Conservation (phyloP, 2,888 invertebrate genomes). For the Eristalinus sepulchralis region DNA sequence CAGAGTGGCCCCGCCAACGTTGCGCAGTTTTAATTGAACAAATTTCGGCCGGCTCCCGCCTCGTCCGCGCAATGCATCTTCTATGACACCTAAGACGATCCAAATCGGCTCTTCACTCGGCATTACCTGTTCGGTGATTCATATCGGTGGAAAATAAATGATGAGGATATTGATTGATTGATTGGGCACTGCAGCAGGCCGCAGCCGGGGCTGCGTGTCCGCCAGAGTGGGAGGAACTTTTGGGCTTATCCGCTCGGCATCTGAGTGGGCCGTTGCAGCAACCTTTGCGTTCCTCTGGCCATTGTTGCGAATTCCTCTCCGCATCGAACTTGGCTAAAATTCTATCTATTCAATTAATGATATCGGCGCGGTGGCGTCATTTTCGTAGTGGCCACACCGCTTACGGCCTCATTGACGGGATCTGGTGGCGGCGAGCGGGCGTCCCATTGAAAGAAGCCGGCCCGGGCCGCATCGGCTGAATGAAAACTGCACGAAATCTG, state of each 20-base stretch:
- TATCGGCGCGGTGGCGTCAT: conserved; percentile 43
- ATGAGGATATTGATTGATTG: conserved; percentile 71
- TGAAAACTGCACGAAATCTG: conserved; percentile 71
- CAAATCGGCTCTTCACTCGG: conserved; percentile 24
- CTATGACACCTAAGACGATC: conserved; percentile 25
- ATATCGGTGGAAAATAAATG: conserved; percentile 44
- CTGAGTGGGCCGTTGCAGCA: conserved; percentile 62
- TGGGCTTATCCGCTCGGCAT: conserved; percentile 62
- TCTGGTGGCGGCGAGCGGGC: neutral
- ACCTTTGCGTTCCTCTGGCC: conserved; percentile 43
- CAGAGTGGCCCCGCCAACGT: neutral
- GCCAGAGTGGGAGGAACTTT: conserved; percentile 58
- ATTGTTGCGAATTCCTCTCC: conserved; percentile 31
- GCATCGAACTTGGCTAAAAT: conserved; percentile 30
- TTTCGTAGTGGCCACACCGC: conserved; percentile 9
- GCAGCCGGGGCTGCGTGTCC: conserved; percentile 11
- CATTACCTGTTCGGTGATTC: conserved; percentile 29
- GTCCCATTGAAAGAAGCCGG: conserved; percentile 61
- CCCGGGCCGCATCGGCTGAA: conserved; percentile 56
- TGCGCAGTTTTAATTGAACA: conserved; percentile 51
- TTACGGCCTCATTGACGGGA: conserved; percentile 20
- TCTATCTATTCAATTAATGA: conserved; percentile 68
- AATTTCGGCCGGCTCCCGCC: conserved; percentile 15
- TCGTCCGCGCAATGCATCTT: conserved; percentile 29
- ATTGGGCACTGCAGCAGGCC: conserved; percentile 47